Conservation (phyloP, 2,113 vertebrate species). For the Pelecanus crispus region DNA sequence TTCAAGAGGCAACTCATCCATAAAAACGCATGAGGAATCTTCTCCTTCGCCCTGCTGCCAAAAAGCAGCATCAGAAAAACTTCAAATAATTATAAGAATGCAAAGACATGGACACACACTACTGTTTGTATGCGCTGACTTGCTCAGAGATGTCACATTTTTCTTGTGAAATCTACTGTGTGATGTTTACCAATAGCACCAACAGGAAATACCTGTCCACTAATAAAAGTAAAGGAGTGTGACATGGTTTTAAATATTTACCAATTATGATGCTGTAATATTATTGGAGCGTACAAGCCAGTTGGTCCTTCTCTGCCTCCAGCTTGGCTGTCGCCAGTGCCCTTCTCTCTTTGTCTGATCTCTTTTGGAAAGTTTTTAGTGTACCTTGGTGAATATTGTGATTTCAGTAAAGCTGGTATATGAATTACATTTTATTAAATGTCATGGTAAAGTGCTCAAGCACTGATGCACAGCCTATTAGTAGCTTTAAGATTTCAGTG, state of each 20-base stretch:
- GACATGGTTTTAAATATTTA: not conserved
- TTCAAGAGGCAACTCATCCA: not conserved
- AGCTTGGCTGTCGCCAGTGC: not conserved
- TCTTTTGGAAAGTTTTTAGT: slow-evolving; percentile 2
- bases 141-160: not conserved
- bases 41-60: not conserved
- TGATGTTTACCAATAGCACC: not conserved
- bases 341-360: not conserved
- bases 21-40: not conserved
- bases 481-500: slow-evolving; percentile 48
- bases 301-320: slow-evolving; percentile 13
- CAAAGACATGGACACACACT: fast-evolving
- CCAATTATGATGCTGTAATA: not conserved
- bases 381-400: not conserved
- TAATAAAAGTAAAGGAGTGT: not conserved
- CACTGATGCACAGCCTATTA: slow-evolving; percentile 48
- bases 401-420: slow-evolving; percentile 18
- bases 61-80: not conserved
- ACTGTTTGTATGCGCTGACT: fast-evolving
- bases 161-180: not conserved
- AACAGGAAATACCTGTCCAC: too few species aligned
- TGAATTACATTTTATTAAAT: slow-evolving; percentile 51
- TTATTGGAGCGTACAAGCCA: not conserved
- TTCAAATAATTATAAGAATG: fast-evolving
- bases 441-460: slow-evolving; percentile 50